Percentiles rank a stretch among this genome's conserved stretches.
phyloP scores from a whole-genome alignment of 2,113 vertebrate species.

The Murina feae region DNA sequence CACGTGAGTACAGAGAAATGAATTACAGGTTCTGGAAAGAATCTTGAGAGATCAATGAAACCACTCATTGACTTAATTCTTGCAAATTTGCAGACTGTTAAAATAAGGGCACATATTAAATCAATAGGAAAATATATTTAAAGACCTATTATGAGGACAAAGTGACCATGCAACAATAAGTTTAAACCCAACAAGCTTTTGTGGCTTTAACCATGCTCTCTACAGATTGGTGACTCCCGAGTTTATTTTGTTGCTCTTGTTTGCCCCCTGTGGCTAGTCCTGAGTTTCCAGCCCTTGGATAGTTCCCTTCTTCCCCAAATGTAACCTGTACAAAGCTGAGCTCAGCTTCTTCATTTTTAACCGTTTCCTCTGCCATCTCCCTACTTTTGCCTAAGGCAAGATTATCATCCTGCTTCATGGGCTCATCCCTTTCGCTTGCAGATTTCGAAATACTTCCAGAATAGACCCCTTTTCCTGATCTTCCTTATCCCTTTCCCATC shows the following conservation, averaged over 20 bases:
- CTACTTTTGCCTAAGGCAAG: not conserved
- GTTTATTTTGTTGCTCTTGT: not conserved
- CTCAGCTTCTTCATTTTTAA: not conserved
- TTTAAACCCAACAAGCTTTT: not conserved
- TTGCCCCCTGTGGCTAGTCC: not conserved
- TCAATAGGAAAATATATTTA: not conserved
- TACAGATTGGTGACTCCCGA: not conserved
- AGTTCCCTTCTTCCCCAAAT: not conserved
- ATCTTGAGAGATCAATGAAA: not conserved
- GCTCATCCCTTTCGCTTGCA: not conserved
- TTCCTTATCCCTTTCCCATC: not conserved
- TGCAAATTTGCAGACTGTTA: not conserved
- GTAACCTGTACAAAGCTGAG: not conserved
- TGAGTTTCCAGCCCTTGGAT: not conserved
- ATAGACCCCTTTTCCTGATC: not conserved
- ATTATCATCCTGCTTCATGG: not conserved
- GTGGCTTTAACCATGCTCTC: not conserved
- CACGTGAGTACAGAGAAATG: not conserved
- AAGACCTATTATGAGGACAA: constrained; percentile 13
- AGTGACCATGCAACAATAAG: not conserved
- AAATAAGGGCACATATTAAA: not conserved
- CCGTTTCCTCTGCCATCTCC: not conserved
- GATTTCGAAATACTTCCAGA: not conserved
- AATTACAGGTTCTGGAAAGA: not conserved
- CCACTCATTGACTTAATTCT: not conserved